phyloP scores from a whole-genome alignment of 1,140 invertebrate species.

The Platorchestia sp. region DNA sequence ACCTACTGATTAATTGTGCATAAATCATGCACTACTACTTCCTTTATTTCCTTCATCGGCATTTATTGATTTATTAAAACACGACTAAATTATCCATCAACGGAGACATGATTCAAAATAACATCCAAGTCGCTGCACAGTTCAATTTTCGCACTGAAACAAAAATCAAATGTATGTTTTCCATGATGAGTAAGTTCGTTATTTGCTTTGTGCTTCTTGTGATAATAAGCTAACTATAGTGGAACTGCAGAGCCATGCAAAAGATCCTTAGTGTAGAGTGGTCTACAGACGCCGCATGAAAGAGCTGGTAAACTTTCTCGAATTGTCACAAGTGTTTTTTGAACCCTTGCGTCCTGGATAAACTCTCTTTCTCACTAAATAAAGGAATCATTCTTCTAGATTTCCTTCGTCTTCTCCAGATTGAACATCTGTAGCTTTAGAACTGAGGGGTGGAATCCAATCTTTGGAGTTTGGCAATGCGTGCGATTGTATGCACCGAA shows the following conservation, averaged over 20 bases:
- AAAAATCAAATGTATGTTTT: not conserved
- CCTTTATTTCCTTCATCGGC: too few relatives aligned
- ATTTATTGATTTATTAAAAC: too few relatives aligned
- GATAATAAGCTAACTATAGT: not conserved
- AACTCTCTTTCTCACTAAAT: not conserved
- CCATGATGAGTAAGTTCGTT: not conserved
- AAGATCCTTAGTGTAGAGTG: not conserved
- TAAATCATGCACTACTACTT: too few relatives aligned
- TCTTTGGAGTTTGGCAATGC: not conserved
- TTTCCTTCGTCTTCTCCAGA: not conserved
- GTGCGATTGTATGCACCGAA: not conserved
- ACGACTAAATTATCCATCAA: too few relatives aligned
- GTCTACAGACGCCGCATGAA: not conserved
- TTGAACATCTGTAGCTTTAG: not conserved
- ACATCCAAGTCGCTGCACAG: not conserved
- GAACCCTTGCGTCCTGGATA: not conserved
- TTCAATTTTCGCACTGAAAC: not conserved
- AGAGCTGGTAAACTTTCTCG: not conserved
- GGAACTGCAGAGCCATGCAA: not conserved
- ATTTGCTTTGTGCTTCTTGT: not conserved
- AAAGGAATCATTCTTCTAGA: not conserved
- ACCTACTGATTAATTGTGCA: not conserved
- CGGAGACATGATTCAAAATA: not conserved
- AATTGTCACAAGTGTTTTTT: not conserved
- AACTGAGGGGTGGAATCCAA: not conserved